These are phyloP conservation scores for Pterocles orientalis DNA, from an alignment of 2,113 vertebrate genomes.

Conservation along the genomic window DNA sequence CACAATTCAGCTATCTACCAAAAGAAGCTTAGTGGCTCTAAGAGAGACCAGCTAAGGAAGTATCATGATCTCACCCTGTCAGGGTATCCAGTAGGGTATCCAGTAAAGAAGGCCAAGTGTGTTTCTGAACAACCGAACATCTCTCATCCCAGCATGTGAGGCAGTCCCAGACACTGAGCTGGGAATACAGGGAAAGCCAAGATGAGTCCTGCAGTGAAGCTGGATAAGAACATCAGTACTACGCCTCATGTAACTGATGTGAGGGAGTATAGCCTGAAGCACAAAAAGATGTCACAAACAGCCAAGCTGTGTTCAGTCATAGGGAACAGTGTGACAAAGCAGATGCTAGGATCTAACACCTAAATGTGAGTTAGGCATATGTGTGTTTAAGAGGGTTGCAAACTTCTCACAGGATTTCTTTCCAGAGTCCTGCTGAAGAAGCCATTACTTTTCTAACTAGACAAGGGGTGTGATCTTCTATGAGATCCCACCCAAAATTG, in stretches of 20 bases:
- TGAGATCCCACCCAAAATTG: background rate
- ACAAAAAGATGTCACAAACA: background rate
- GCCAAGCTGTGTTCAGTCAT: background rate
- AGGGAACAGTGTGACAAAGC: fast-evolving
- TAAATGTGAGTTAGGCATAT: background rate
- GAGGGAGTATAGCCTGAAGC: background rate
- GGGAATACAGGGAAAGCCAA: background rate
- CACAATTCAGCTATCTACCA: background rate
- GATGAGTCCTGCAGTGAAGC: background rate
- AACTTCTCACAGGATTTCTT: background rate
- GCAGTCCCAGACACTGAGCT: background rate
- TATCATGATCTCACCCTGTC: background rate
- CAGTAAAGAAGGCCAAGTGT: background rate
- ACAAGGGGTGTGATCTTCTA: background rate
- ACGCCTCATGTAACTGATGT: background rate
- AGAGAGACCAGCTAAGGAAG: background rate
- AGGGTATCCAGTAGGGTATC: background rate
- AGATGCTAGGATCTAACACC: background rate
- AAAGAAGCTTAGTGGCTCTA: background rate
- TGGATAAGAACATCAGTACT: background rate
- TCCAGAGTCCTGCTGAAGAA: background rate
- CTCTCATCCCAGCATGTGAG: background rate
- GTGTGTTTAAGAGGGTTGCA: fast-evolving
- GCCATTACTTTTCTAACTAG: background rate
- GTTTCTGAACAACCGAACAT: background rate